Percentiles rank a stretch among this genome's conserved stretches.
Evolutionary conservation across 2,113 vertebrate genomes (phyloP).

Genomic region (Nesospiza acunhae): DNA sequence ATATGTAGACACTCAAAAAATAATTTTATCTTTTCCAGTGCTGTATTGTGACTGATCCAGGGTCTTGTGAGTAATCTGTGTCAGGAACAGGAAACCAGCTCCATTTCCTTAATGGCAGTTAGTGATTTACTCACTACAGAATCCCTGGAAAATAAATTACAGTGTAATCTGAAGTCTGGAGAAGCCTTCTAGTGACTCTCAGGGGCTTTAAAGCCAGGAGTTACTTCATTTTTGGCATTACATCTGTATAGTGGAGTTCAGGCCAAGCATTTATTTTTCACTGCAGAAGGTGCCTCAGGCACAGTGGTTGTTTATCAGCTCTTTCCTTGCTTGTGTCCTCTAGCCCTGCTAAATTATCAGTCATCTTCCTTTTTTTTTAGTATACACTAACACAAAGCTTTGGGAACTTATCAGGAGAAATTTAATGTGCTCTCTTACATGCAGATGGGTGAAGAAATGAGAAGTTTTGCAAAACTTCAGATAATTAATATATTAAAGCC

Average conservation of each 20-base stretch:
- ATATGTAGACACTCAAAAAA: background rate
- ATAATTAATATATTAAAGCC: background rate
- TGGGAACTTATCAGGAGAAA: background rate
- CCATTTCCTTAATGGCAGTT: background rate
- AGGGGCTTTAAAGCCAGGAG: background rate
- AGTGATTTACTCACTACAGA: background rate
- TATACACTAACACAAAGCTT: background rate
- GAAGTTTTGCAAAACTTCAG: background rate
- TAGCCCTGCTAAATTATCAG: background rate
- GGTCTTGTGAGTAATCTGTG: background rate
- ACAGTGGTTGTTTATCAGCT: background rate
- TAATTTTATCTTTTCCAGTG: background rate
- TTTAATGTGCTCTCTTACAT: background rate
- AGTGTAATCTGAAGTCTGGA: background rate
- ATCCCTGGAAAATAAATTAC: constrained; percentile 13
- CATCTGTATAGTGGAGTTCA: background rate
- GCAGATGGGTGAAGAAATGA: background rate
- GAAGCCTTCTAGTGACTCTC: constrained; percentile 21
- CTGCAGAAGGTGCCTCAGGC: background rate
- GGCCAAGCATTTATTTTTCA: background rate
- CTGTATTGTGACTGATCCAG: background rate
- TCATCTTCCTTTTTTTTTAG: background rate
- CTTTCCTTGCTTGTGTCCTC: background rate
- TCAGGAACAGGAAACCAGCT: constrained; percentile 3
- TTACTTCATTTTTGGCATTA: constrained; percentile 33